Evolutionary conservation across 2,888 invertebrate genomes (phyloP).

Genomic region (Drosophila atripex): DNA sequence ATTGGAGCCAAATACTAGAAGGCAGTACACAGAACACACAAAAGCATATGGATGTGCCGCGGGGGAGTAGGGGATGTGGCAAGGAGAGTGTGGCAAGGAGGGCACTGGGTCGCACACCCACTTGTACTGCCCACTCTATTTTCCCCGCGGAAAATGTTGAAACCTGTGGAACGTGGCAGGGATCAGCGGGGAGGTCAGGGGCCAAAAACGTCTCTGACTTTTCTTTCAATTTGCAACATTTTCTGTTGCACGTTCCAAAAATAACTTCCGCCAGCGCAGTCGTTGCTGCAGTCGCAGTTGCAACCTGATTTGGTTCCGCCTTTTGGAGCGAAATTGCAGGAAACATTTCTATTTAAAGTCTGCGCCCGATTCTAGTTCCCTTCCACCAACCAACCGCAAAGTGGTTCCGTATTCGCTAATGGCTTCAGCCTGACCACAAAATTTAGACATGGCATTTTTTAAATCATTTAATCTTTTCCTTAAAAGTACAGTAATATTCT

Average conservation of each 20-base stretch:
- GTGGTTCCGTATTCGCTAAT: conserved; percentile 33
- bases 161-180: not conserved
- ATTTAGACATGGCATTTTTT: not conserved
- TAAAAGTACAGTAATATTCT: no score
- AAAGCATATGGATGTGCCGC: conserved; percentile 62
- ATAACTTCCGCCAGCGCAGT: conserved; percentile 69
- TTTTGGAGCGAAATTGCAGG: conserved; percentile 71
- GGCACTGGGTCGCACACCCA: conserved; percentile 29
- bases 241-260: conserved; percentile 71
- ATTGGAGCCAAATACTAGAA: conserved; percentile 29
- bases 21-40: conserved; percentile 39
- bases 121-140: conserved; percentile 1
- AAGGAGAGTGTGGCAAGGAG: conserved; percentile 3
- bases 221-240: conserved; percentile 79
- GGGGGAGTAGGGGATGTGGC: not conserved
- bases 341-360: conserved; percentile 72
- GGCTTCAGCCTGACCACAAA: conserved; percentile 29
- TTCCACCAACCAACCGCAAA: conserved; percentile 1
- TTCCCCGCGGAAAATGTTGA: conserved; percentile 7
- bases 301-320: conserved; percentile 65
- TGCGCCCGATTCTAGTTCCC: conserved; percentile 32
- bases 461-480: no score
- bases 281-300: conserved; percentile 26
- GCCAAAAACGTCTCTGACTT: conserved; percentile 41
- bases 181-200: conserved; percentile 12